Percentiles rank a stretch among this genome's conserved stretches.
Evolutionary conservation across 2,797 vertebrate genomes (phyloP).

Genomic region (Muscicapa striata): DNA sequence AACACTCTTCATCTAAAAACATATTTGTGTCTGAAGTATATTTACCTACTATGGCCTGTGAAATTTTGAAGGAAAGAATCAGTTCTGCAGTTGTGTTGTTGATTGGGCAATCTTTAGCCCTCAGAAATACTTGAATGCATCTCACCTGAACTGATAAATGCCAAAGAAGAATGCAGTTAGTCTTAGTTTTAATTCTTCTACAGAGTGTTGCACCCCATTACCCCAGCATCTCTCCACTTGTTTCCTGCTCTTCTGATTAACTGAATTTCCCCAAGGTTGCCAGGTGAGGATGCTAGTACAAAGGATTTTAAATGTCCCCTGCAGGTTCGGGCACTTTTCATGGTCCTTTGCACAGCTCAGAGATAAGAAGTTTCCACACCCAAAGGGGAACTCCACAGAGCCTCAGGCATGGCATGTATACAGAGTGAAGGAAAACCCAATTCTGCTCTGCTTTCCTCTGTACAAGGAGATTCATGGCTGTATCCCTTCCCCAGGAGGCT

Average conservation of each 20-base stretch:
- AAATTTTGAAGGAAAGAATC: not conserved
- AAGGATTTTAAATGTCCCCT: not conserved
- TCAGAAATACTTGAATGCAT: not conserved
- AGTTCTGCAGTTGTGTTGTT: not conserved
- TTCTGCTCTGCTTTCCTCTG: not conserved
- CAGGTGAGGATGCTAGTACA: not conserved
- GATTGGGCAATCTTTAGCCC: not conserved
- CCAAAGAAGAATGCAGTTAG: not conserved
- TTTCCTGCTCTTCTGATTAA: not conserved
- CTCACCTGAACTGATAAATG: not conserved
- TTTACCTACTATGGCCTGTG: not conserved
- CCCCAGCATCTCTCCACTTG: not conserved
- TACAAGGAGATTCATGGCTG: not conserved
- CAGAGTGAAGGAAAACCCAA: not conserved
- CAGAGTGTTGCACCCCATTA: not conserved
- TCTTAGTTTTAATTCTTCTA: not conserved
- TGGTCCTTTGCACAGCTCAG: not conserved
- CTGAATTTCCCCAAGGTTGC: not conserved
- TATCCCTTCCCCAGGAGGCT: not conserved
- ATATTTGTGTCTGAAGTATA: slow-evolving; percentile 42
- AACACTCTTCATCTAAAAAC: slow-evolving; percentile 11
- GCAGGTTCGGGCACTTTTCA: not conserved
- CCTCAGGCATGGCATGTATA: accelerated
- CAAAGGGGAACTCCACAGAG: not conserved
- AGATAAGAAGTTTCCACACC: not conserved